These are phyloP conservation scores for Pelecanus crispus DNA, from an alignment of 2,113 vertebrate species.

Conservation along the genomic window DNA sequence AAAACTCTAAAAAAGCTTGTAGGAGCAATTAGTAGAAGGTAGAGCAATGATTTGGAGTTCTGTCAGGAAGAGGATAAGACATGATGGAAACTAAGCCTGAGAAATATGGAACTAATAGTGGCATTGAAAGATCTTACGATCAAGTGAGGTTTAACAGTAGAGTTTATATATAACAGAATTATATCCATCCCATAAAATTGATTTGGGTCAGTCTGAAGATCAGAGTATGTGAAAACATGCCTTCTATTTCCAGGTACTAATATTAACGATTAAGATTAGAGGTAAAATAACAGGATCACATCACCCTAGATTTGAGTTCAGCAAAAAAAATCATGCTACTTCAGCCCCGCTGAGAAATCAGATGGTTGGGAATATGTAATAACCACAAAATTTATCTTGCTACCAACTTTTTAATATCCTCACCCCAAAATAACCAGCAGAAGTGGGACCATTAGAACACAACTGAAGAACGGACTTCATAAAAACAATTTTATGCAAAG, in stretches of 20 bases:
- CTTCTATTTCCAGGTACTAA: background rate
- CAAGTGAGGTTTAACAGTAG: background rate
- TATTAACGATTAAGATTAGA: background rate
- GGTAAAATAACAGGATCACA: background rate
- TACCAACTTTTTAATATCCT: slow-evolving; percentile 30
- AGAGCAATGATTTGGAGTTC: background rate
- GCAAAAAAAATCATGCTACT: background rate
- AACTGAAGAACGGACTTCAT: slow-evolving; percentile 41
- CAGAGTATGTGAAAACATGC: background rate
- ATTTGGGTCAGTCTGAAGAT: background rate
- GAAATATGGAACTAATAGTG: background rate
- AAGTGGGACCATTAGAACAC: background rate
- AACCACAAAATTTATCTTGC: background rate
- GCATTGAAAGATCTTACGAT: background rate
- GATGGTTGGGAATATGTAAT: background rate
- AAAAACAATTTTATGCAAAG: slow-evolving; percentile 30
- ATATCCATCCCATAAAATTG: background rate
- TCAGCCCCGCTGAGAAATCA: background rate
- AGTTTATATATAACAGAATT: background rate
- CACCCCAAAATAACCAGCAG: background rate
- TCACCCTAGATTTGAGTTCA: background rate
- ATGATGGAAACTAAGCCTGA: background rate
- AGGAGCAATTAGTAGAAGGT: background rate
- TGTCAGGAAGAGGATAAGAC: background rate
- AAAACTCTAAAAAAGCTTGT: background rate